Conservation (phyloP, 2,113 vertebrate genomes). For the Euleptes europaea region DNA sequence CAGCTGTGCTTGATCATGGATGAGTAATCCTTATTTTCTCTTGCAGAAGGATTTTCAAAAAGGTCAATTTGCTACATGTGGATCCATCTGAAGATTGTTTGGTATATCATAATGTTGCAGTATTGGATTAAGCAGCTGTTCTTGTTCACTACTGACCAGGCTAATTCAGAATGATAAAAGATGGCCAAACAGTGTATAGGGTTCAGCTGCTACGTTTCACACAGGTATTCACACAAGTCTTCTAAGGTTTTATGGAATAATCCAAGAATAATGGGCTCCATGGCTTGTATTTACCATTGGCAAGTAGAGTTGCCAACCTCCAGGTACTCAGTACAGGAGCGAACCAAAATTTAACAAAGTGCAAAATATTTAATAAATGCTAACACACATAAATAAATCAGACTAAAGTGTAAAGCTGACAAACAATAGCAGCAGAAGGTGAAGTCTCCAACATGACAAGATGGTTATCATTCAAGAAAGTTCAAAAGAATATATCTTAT, state of each 20-base stretch:
- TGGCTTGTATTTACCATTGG: not conserved
- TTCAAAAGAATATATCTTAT: no score
- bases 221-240: not conserved
- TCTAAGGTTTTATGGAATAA: conserved; percentile 12
- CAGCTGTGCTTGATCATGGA: not conserved
- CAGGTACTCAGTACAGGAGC: no score
- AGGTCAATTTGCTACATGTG: not conserved
- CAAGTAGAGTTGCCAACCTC: no score
- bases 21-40: accelerated
- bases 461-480: no score
- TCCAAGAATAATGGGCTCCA: not conserved
- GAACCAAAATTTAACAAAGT: no score
- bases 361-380: no score
- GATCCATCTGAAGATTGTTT: not conserved
- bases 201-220: not conserved
- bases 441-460: no score
- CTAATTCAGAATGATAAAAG: not conserved
- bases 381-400: no score
- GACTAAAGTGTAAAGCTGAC: no score
- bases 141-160: not conserved
- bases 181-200: not conserved
- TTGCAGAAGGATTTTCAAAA: not conserved
- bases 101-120: not conserved
- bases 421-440: no score
- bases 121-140: conserved; percentile 1